These are phyloP conservation scores for Orbicella faveolata DNA, from an alignment of 64 coral and sea anemone genomes.

Conservation along the genomic window DNA sequence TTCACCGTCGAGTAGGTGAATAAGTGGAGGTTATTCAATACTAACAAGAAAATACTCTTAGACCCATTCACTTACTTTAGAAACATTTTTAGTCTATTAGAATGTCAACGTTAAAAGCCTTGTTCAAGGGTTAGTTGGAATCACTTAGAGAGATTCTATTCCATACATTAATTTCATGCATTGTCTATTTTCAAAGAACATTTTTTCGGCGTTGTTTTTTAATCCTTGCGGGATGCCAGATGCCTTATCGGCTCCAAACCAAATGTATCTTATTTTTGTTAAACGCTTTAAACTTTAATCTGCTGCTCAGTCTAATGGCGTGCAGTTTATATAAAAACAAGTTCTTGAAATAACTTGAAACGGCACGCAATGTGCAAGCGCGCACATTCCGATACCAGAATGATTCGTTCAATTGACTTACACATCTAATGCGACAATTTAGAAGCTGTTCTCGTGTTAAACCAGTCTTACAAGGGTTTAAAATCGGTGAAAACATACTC, in stretches of 20 bases:
- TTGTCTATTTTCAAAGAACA: not conserved
- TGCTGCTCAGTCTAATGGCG: conserved; percentile 13
- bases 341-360: not conserved
- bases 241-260: conserved; percentile 8
- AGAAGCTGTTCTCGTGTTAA: not conserved
- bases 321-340: conserved; percentile 13
- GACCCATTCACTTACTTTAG: not conserved
- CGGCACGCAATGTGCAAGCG: not conserved
- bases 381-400: not conserved
- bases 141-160: not conserved
- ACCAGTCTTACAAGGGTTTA: not conserved
- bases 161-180: not conserved
- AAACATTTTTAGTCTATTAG: not conserved
- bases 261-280: conserved; percentile 37
- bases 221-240: not conserved
- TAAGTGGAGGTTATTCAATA: conserved; percentile 3
- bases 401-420: not conserved
- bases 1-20: not conserved
- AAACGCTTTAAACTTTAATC: conserved; percentile 46
- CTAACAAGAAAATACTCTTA: not conserved
- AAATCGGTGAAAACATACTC: not conserved
- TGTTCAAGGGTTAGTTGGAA: too few relatives aligned
- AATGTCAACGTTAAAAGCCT: too few relatives aligned
- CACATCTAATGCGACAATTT: conserved; percentile 4
- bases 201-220: not conserved